Evolutionary conservation across 2,888 invertebrate species (phyloP).

Genomic region (Drosophila paramelanica): DNA sequence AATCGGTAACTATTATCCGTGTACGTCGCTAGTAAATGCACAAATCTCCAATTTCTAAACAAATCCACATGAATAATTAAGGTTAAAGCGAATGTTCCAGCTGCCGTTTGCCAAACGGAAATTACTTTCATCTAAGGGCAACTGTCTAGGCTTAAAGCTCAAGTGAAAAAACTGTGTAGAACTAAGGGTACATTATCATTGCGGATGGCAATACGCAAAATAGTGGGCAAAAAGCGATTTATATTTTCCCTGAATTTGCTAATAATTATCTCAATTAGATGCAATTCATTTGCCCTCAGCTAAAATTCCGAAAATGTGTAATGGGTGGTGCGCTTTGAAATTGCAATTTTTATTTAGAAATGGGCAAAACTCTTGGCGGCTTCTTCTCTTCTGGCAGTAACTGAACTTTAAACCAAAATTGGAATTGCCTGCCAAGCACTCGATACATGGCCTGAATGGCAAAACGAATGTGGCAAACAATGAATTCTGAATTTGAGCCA

Average conservation of each 20-base stretch:
- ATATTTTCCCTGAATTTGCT: no score
- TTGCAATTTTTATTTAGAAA: not conserved
- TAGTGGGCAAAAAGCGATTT: no score
- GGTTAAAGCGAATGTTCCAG: conserved; percentile 5
- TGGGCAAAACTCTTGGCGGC: not conserved
- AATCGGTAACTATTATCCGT: conserved; percentile 3
- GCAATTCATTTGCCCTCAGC: no score
- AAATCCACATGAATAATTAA: conserved; percentile 48
- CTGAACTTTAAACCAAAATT: conserved; percentile 7
- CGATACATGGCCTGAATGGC: conserved; percentile 21
- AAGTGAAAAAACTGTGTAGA: no score
- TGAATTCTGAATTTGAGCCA: conserved; percentile 17
- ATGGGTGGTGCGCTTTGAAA: not conserved
- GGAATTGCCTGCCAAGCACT: conserved; percentile 1
- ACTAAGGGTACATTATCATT: no score
- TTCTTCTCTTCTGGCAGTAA: not conserved
- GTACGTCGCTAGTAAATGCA: not conserved
- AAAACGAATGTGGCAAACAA: conserved; percentile 29
- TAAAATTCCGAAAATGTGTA: not conserved
- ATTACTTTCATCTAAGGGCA: conserved; percentile 1
- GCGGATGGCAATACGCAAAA: no score
- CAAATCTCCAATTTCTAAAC: conserved; percentile 44
- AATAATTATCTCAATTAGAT: no score
- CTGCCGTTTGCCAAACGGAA: conserved; percentile 15
- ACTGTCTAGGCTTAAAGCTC: not conserved